Evolutionary conservation across 2,888 invertebrate genomes (phyloP), one percentile per base, ranked within the genome.

Genomic region (Timandra comae): DNA sequence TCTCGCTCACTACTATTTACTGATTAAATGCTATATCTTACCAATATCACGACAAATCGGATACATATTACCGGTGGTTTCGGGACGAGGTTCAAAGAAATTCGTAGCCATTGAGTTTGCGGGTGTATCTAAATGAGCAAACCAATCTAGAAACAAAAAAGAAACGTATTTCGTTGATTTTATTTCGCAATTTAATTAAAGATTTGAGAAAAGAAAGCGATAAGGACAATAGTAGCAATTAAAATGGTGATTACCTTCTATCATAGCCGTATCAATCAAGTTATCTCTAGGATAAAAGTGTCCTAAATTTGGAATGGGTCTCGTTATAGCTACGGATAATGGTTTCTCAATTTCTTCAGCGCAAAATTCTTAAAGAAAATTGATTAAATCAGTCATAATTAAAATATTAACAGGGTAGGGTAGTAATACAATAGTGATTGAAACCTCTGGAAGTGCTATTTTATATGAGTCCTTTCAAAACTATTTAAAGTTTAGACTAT

Each of bases 231-330:
- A n/a, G n/a, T n/a, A n/a, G n/a, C n/a, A n/a, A n/a, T n/a, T n/a
- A n/a, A n/a, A n/a, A n/a, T n/a, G n/a, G n/a, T n/a, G n/a, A n/a
- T 53, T 58, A 75, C 74, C 65, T 29, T 58, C 51, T 9, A 62
- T 37, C 30, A 56, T 49, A 13, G 62, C 56, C 30, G 48, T 58
- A 30, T 65, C 46, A 30, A 56, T 52, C 12, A 56, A 37, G 39
- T 51, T 42, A 30, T 56, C 43, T 13, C 48, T 47, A 16, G 50
- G 47, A 37, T 67, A 68, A 40, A 73, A 59, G n/a, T 63, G 55
- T 5, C 59, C 67, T 20, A 67, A 38, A 10, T 56, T 58, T 2
- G 77, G 76, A 33, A 75, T 74, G 1, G 77, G 76, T 34, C 66
- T 60, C 2, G 63, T 48, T 4, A 54, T 33, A 7, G 55, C 51